Percentiles rank a stretch among this genome's conserved stretches.
These are phyloP conservation scores for Dysidea cf. avara DNA, from an alignment of 37 sponge, comb jelly and placozoan genomes.

Conservation along the genomic window DNA sequence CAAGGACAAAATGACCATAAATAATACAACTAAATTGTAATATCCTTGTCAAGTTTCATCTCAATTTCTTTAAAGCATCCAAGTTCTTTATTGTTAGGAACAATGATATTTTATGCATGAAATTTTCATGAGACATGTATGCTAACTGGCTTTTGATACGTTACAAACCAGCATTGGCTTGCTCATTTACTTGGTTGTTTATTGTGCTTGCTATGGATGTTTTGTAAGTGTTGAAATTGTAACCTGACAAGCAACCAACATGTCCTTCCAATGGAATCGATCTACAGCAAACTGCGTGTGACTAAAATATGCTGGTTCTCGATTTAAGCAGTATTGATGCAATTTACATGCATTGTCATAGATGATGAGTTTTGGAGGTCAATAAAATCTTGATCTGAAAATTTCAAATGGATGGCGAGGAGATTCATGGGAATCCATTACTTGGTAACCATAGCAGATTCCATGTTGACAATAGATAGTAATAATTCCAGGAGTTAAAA, in stretches of 20 bases:
- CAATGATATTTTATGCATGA: no score
- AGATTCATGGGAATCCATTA: not conserved
- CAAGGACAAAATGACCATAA: no score
- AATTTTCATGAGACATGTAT: no score
- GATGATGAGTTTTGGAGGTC: not conserved
- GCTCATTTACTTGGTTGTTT: conserved; percentile 19
- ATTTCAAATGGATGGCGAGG: not conserved
- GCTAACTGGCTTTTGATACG: no score
- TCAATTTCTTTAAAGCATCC: no score
- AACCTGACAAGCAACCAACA: conserved; percentile 7
- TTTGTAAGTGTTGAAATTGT: not conserved
- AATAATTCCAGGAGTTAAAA: not conserved
- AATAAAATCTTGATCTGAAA: not conserved
- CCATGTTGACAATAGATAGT: not conserved
- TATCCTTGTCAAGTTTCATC: no score
- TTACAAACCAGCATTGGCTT: not conserved
- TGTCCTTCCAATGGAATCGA: conserved; percentile 23
- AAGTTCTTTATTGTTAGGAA: no score
- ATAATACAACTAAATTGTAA: no score
- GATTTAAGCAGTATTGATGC: conserved; percentile 21
- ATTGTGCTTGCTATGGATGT: no score
- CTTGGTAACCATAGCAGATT: not conserved
- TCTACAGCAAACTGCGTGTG: conserved; percentile 10
- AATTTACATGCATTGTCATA: conserved; percentile 48
- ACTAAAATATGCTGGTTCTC: conserved; percentile 12